phyloP scores from a whole-genome alignment of 2,888 invertebrate species.

The Branchipolynoe longqiensis region DNA sequence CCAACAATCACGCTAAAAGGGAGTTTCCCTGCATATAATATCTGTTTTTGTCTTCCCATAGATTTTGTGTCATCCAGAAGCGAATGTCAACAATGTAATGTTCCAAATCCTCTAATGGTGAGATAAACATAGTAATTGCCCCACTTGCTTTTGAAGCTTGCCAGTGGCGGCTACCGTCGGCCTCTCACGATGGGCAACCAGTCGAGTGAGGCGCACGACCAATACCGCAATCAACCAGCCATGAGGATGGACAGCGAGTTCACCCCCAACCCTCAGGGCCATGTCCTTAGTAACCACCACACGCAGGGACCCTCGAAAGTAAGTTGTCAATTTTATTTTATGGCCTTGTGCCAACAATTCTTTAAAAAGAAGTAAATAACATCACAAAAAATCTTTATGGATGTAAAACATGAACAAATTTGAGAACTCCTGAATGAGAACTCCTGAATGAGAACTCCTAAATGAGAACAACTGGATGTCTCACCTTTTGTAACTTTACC shows the following conservation, averaged over 20 bases:
- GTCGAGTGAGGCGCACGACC: slow-evolving; percentile 79
- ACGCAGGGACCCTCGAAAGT: slow-evolving; percentile 81
- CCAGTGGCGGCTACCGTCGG: slow-evolving; percentile 79
- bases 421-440: no score
- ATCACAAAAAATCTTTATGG: neutral
- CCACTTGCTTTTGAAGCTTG: slow-evolving; percentile 72
- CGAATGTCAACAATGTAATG: no score
- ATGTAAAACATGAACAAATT: neutral
- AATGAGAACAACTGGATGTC: no score
- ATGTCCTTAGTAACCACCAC: slow-evolving; percentile 78
- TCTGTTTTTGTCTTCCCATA: no score
- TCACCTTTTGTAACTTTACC: no score
- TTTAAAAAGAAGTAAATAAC: neutral
- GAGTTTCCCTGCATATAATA: no score
- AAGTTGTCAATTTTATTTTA: slow-evolving; percentile 29
- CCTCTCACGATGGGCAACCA: slow-evolving; percentile 82
- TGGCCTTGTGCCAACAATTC: neutral
- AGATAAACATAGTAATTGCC: no score
- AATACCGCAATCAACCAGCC: slow-evolving; percentile 74
- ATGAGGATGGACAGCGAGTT: slow-evolving; percentile 72
- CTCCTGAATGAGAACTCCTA: no score
- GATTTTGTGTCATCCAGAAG: no score
- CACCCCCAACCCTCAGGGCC: slow-evolving; percentile 77
- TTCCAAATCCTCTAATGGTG: neutral
- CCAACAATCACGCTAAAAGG: no score